Evolutionary conservation across 2,888 invertebrate species (phyloP), one percentile per base, ranked within the genome.

Genomic region (Microdon myrmicae): DNA sequence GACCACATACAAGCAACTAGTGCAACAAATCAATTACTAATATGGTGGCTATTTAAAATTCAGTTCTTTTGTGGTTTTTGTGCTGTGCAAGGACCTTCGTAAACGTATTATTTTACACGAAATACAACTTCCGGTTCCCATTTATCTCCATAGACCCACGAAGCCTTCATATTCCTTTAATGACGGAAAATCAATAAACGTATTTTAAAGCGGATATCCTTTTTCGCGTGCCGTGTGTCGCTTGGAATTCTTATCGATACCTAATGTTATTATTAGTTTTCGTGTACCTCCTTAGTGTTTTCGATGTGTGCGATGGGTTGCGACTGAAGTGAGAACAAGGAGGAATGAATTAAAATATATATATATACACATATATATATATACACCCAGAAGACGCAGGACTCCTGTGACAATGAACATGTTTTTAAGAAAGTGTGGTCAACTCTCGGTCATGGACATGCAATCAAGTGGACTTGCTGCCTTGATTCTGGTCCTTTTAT

Each of bases 191-290:
- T 64, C 64, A 58, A 64, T 64, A 64, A 53, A 53, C 17, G 37
- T 22, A 26, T 19, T 47, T 64, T 64, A 58, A 64, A 58, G 58
- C 32, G 58, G 47, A 58, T 58, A 58, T 26, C 23, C n/a, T n/a
- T n/a, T 19, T 28, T 43, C 34, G 19, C 35, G 41, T 29, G 28
- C 14, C 26, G 17, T 39, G 32, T 47, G 16, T 28, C 22, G 28
- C 26, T 54, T 37, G 22, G n/a, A 41, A 41, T 43, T 28, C 43
- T n/a, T n/a, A n/a, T 23, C 13, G 23, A 29, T 12, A 5, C 17
- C 32, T 43, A 8, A 14, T 8, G 3, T 20, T 20, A 22, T 38
- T 14, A 13, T 20, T 31, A 20, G n/a, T 23, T 19, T n/a, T 38
- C 32, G 14, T 41, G 5, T 16, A n/a, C 14, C 16, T 25, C n/a